Base-by-base conservation (phyloP, 2,797 vertebrate species). In the Cryptoblepharus egeriae region DNA sequence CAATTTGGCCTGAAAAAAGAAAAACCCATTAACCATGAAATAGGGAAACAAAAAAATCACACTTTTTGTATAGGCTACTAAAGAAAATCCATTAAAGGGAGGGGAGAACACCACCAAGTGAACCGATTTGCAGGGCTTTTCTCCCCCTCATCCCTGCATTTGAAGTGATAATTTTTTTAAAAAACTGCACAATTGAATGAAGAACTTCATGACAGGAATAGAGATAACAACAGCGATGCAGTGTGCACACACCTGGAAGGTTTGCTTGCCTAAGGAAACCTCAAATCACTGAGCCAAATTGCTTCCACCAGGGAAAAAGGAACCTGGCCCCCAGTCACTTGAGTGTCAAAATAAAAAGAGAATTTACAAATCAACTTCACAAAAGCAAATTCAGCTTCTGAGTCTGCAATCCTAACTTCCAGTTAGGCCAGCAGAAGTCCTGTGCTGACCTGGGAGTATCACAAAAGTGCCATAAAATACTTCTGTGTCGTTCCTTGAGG, bases 1-100 rank as follows among this genome's bases (percentile, higher is more conserved):
- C 81, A 93, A 90, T 92, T 91, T 89, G 84, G 78, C 32, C 86
- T 91, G 49, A 2, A 86, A 89, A 94, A 93, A 93, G 87, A 45
- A 90, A 94, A 95, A 93, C 89, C 86, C 80, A 95, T 91, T 94
- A 94, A 92, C 93, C 88, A 95, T 86, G 85, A 94, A 95, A 94
- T 57, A 92, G 57, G 39, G 55, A 91, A 93, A 91, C 61, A 92
- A 65, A 30, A 78, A 83, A 92, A 93, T 88, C 81, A 91, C 89
- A 76, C 73, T 90, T 93, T 90, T 87, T 49, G 37, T 85, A 89
- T 35, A 80, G 73, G 83, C 72, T 77, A 75, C 84, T 79, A 72
- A 15, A 55, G 71, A 78, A 93, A 91, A 90, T 85, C 52, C 83
- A 92, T 86, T 85, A 77, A 79, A 79, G 45, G 45, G 2, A 78